phyloP scores from a whole-genome alignment of 2,888 invertebrate species.

The Oscheius sp. region DNA sequence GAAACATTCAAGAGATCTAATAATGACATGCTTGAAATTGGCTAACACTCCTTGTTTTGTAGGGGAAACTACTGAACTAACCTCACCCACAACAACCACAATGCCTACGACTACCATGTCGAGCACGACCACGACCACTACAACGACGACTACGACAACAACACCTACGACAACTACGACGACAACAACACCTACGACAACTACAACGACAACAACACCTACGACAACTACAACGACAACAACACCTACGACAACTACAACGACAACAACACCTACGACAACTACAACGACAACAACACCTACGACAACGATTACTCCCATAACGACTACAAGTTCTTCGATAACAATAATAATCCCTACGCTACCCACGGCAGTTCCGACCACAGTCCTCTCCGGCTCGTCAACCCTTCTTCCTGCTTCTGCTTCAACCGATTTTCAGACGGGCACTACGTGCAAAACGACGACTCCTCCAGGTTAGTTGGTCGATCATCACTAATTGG shows the following conservation, averaged over 20 bases:
- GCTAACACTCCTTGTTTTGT: neutral
- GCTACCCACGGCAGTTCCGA: neutral
- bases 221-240: neutral
- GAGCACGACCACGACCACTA: neutral
- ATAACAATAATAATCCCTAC: neutral
- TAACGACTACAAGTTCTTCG: neutral
- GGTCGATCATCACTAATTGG: too few relatives aligned
- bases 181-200: neutral
- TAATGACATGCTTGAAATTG: too few relatives aligned
- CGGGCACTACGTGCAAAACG: too few relatives aligned
- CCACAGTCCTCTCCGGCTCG: too few relatives aligned
- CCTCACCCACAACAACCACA: slow-evolving; percentile 1
- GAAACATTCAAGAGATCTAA: too few relatives aligned
- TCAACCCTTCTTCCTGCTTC: too few relatives aligned
- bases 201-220: neutral
- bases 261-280: neutral
- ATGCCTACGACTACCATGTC: neutral
- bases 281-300: neutral
- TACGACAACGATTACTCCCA: neutral
- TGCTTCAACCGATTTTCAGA: too few relatives aligned
- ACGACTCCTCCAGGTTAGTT: too few relatives aligned
- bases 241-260: neutral
- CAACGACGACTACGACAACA: neutral
- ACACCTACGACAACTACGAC: neutral
- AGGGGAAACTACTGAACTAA: slow-evolving; percentile 1